Conservation (phyloP, 2,888 invertebrate species). For the Carabus problematicus region DNA sequence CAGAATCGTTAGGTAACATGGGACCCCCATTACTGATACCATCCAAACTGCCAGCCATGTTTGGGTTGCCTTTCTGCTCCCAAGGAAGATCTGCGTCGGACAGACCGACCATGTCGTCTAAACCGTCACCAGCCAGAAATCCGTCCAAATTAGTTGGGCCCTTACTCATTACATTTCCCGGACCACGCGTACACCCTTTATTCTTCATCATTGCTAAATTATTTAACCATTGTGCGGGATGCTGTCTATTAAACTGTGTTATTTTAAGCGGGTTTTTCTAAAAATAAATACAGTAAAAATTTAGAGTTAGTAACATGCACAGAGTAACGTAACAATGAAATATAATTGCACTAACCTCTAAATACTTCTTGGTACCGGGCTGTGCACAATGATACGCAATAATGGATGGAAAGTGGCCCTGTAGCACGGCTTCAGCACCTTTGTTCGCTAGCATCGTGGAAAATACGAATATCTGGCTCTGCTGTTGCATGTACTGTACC, state of each 20-base stretch:
- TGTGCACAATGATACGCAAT: constrained; percentile 96
- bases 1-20: constrained; percentile 29
- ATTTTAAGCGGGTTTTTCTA: constrained; percentile 88
- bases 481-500: constrained; percentile 91
- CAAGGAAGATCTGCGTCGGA: constrained; percentile 61
- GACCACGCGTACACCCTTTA: constrained; percentile 67
- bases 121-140: constrained; percentile 56
- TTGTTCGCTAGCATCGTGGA: constrained; percentile 93
- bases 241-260: constrained; percentile 85
- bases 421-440: constrained; percentile 90
- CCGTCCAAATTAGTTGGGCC: constrained; percentile 56
- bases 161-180: constrained; percentile 53
- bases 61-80: constrained; percentile 58
- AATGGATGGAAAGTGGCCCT: constrained; percentile 89
- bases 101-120: constrained; percentile 59
- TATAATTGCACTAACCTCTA: constrained; percentile 65
- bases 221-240: constrained; percentile 81
- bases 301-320: no score
- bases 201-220: constrained; percentile 79
- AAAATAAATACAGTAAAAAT: constrained; percentile 6
- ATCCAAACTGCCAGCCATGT: constrained; percentile 52
- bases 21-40: constrained; percentile 56
- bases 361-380: constrained; percentile 91
- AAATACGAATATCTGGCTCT: constrained; percentile 98
- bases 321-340: no score